Base-by-base conservation (phyloP, 2,113 vertebrate genomes). In the Arothron firmamentum region DNA sequence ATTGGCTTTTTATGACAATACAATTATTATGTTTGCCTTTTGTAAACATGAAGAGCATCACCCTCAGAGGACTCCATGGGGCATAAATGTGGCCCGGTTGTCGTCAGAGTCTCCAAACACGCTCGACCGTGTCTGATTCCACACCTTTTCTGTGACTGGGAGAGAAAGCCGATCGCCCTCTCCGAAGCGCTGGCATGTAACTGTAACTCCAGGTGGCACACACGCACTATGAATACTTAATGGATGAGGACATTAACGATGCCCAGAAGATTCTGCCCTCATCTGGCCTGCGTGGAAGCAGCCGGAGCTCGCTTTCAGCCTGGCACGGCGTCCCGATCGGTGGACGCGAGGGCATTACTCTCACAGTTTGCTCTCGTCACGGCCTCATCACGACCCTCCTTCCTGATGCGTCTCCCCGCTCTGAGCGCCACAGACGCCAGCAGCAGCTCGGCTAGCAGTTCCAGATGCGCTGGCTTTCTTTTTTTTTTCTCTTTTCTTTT, bases 141-240 rank as follows among this genome's bases (percentile, higher is more conserved):
- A 87, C 85, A 88, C 82, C 85, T 86, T 86, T 85, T 84, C 77
- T 83, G 79, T 74, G 73, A 83, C 82, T 76, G 76, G 74, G 76
- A 81, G 78, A 88, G 91, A 90, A 91, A 92, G 82, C 81, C 57
- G 90, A 91, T 90, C 85, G 80, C 74, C 79, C 74, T 81, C 80
- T 85, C 70, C 65, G 86, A 85, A 88, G 81, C 80, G 56, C 52
- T 88, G 85, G 81, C 85, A 84, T 81, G 90, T 90, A 91, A 89
- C 88, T 87, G 89, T 90, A 92, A 90, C 89, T 90, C 75, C 72
- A 79, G 87, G 86, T 91, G 89, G 88, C 89, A 90, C 80, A 83
- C 82, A 88, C 80, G 82, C 82, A 78, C 77, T 79, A 91, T 92
- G 82, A 91, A 91, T 91, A 88, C 78, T 92, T 92, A 84, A 92